These are phyloP conservation scores for Eurystomus gularis DNA, from an alignment of 2,113 vertebrate genomes.

Conservation along the genomic window DNA sequence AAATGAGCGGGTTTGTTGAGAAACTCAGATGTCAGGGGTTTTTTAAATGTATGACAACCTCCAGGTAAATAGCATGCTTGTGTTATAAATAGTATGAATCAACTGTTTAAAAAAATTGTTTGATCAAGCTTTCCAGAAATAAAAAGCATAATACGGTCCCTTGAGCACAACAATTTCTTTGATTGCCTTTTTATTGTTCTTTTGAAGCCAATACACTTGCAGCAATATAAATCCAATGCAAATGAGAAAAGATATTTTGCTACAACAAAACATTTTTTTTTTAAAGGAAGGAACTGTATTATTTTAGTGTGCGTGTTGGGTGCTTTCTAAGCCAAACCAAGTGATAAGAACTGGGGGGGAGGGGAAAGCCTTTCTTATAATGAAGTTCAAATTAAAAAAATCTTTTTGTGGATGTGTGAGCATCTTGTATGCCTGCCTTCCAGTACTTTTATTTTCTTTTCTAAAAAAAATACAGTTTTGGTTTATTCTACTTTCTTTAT, in stretches of 20 bases:
- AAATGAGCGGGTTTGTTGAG: background rate
- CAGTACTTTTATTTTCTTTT: background rate
- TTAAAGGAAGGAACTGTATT: background rate
- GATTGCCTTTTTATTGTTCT: slow-evolving; percentile 65
- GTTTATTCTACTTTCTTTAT: background rate
- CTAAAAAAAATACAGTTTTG: background rate
- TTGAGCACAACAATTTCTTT: slow-evolving; percentile 53
- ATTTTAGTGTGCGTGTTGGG: background rate
- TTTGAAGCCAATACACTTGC: slow-evolving; percentile 27
- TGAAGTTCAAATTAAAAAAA: background rate
- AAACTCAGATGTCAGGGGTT: slow-evolving; percentile 10
- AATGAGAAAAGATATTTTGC: slow-evolving; percentile 16
- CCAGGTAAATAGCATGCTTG: slow-evolving; percentile 21
- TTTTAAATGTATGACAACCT: slow-evolving; percentile 19
- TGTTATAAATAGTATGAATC: slow-evolving; percentile 51
- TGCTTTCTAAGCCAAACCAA: background rate
- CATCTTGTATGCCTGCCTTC: background rate
- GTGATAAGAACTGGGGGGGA: background rate
- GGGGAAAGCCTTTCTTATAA: background rate
- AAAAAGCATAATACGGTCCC: slow-evolving; percentile 37
- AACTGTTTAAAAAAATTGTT: slow-evolving; percentile 14
- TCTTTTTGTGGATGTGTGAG: background rate
- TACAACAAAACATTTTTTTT: background rate
- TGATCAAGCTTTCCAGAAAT: slow-evolving; percentile 55
- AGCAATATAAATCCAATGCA: slow-evolving; percentile 50